Evolutionary conservation across 2,888 invertebrate genomes (phyloP), one percentile per base, ranked within the genome.

Genomic region (Melanargia galathea): DNA sequence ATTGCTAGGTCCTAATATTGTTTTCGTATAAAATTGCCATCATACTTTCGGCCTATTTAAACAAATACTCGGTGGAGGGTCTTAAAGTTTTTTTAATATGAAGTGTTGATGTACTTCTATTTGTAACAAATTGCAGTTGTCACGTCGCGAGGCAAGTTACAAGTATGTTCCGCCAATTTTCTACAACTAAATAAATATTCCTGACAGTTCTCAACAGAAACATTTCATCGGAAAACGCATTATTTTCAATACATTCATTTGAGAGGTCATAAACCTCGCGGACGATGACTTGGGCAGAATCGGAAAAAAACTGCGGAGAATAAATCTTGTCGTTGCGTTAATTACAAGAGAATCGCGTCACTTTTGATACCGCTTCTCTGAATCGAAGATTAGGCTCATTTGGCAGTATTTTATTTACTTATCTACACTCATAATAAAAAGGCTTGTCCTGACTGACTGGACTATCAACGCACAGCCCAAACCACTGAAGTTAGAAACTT

Each of bases 171-270:
- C 13, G 11, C 4, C 35, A 13, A 13, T 8, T 26, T 26, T 26
- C 26, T 2, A 33, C 51, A 20, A 20, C 13, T 20, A 5, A 52
- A 35, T 52, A 40, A 59, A 59, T 59, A 49, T 30, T 30, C 20
- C 33, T 49, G 59, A 59, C 35, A 49, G 18, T 26, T 38, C 40
- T 59, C 51, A n/a, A 59, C 30, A 59, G 51, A 59, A 59, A 40
- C 49, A 59, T 26, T n/a, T 40, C 40, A 35, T 52, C 20, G 52
- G 7, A 20, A 52, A 52, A 22, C 35, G 35, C 52, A 52, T 33
- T 35, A 35, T 35, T 52, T 52, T 18, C 13, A 35, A 35, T 20
- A 35, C 35, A 20, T 20, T 52, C 35, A 20, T 13, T 4, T 24
- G 7, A 52, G 20, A 52, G 52, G 18, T 52, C 52, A 35, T n/a